phyloP scores from a whole-genome alignment of 2,113 vertebrate species.

The Mobula hypostoma region DNA sequence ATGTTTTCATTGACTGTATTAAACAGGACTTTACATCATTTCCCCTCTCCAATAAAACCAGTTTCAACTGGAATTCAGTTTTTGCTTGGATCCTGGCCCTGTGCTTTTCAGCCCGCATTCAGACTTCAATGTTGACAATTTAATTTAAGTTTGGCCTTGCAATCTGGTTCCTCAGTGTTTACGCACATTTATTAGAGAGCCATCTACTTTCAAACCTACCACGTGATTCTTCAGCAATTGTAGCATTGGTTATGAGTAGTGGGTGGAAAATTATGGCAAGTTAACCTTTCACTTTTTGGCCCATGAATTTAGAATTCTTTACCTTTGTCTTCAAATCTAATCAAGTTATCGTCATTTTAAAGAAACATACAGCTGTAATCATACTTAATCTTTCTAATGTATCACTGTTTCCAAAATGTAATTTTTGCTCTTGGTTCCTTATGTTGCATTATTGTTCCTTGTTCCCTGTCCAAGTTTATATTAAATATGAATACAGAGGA shows the following conservation, averaged over 20 bases:
- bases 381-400: not conserved
- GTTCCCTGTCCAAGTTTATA: not conserved
- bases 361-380: not conserved
- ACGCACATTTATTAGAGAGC: not conserved
- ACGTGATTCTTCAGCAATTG: not conserved
- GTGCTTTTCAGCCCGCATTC: not conserved
- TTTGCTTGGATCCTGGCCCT: not conserved
- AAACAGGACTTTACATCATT: not conserved
- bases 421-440: not conserved
- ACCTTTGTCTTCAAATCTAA: not conserved
- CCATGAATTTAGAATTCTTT: not conserved
- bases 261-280: not conserved
- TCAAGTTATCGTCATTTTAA: not conserved
- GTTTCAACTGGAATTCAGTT: not conserved
- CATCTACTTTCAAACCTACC: not conserved
- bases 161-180: not conserved
- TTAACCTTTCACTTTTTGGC: not conserved
- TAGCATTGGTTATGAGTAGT: not conserved
- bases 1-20: not conserved
- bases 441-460: not conserved
- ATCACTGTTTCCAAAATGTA: conserved; percentile 19
- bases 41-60: not conserved
- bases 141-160: not conserved
- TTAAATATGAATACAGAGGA: not conserved
- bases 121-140: not conserved